Evolutionary conservation across 2,113 vertebrate genomes (phyloP).

Genomic region (Conger conger): DNA sequence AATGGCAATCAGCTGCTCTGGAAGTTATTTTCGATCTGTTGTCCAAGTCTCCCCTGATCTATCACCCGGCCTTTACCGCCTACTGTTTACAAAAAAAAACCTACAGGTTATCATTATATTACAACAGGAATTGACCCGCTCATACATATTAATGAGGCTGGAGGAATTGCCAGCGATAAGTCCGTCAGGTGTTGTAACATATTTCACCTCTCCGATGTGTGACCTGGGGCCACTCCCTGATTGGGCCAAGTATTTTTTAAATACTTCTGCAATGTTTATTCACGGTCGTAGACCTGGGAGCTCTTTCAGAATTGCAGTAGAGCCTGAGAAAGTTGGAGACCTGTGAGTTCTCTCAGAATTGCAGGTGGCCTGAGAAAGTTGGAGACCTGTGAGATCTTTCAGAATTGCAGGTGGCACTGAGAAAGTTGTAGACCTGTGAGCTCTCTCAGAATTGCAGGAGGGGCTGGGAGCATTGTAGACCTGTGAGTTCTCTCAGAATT

Average conservation of each 20-base stretch:
- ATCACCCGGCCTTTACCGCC: conserved; percentile 2
- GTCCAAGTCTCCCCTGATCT: background rate
- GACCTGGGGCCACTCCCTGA: background rate
- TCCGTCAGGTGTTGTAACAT: background rate
- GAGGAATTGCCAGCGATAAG: background rate
- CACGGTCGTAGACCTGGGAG: no score
- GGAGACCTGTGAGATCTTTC: no score
- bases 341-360: no score
- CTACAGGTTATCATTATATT: conserved; percentile 21
- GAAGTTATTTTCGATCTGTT: conserved; percentile 15
- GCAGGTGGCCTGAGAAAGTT: no score
- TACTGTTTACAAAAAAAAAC: background rate
- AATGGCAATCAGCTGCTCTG: conserved; percentile 21
- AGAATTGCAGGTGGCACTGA: no score
- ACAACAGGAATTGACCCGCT: background rate
- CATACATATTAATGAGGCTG: conserved; percentile 1
- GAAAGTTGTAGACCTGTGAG: no score
- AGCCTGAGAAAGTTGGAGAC: no score
- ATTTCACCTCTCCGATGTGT: background rate
- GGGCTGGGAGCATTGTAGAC: no score
- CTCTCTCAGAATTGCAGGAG: no score
- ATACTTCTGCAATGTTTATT: no score
- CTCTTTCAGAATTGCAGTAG: no score
- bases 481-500: no score
- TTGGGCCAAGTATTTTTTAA: background rate